Conservation (phyloP, 1,140 invertebrate genomes). For the Drosophila nasuta region DNA sequence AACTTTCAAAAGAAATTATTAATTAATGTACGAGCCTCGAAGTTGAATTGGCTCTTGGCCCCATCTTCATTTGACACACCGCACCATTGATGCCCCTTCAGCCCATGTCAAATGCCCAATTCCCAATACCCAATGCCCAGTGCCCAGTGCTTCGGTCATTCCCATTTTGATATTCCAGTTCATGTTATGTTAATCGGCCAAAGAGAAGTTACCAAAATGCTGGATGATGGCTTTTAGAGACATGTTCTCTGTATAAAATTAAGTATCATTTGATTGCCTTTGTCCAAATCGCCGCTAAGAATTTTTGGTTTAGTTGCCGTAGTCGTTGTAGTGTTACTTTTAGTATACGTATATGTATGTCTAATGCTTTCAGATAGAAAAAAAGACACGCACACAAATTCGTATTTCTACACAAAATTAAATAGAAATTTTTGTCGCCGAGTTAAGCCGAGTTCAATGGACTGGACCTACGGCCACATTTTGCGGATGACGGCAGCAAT, state of each 20-base stretch:
- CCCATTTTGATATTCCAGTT: constrained; percentile 71
- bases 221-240: constrained; percentile 55
- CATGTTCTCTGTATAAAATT: constrained; percentile 81
- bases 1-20: constrained; percentile 73
- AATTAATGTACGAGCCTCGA: constrained; percentile 65
- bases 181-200: constrained; percentile 75
- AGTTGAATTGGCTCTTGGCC: constrained; percentile 32
- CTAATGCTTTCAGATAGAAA: constrained; percentile 62
- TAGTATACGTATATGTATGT: constrained; percentile 47
- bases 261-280: constrained; percentile 73
- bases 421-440: constrained; percentile 55
- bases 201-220: constrained; percentile 45
- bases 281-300: constrained; percentile 59
- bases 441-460: constrained; percentile 63
- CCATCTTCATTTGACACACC: constrained; percentile 15
- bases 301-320: constrained; percentile 64
- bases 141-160: constrained; percentile 60
- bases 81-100: neutral
- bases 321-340: constrained; percentile 56
- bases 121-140: neutral
- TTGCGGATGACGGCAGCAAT: constrained; percentile 16
- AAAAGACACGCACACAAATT: constrained; percentile 5
- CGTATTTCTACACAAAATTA: constrained; percentile 59
- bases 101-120: neutral
- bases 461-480: constrained; percentile 17